A percentile compares a stretch with the other conserved stretches of the same genome.
These are phyloP conservation scores for Aquatica leii DNA, from an alignment of 2,888 invertebrate species.

Conservation along the genomic window DNA sequence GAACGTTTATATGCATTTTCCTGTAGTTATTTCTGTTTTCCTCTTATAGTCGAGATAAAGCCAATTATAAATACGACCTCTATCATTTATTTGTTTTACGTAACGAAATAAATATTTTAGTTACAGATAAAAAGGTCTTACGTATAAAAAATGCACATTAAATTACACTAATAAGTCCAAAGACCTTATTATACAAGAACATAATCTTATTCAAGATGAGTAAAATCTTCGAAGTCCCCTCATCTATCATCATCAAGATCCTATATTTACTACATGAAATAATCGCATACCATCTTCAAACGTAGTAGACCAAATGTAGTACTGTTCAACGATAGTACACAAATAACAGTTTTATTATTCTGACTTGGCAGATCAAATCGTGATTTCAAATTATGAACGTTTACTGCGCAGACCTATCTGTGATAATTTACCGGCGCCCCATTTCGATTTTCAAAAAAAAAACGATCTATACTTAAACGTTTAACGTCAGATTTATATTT, in stretches of 20 bases:
- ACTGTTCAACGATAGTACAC: not conserved
- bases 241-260: constrained; percentile 55
- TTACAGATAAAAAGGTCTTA: no score
- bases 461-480: not conserved
- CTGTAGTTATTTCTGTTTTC: no score
- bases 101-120: not conserved
- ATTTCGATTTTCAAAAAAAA: constrained; percentile 7
- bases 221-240: constrained; percentile 30
- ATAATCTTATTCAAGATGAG: constrained; percentile 24
- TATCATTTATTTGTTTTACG: constrained; percentile 2
- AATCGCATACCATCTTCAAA: constrained; percentile 46
- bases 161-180: no score
- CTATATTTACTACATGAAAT: constrained; percentile 52
- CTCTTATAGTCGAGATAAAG: not conserved
- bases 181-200: no score
- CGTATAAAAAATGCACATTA: no score
- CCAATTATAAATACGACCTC: not conserved
- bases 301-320: constrained; percentile 34
- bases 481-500: constrained; percentile 6
- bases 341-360: not conserved
- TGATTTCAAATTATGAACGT: constrained; percentile 42
- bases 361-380: constrained; percentile 42
- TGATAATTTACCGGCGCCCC: constrained; percentile 10
- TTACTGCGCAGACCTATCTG: constrained; percentile 7
- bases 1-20: not conserved